Evolutionary conservation across 2,113 vertebrate genomes (phyloP).

Genomic region (Tragelaphus strepsiceros): DNA sequence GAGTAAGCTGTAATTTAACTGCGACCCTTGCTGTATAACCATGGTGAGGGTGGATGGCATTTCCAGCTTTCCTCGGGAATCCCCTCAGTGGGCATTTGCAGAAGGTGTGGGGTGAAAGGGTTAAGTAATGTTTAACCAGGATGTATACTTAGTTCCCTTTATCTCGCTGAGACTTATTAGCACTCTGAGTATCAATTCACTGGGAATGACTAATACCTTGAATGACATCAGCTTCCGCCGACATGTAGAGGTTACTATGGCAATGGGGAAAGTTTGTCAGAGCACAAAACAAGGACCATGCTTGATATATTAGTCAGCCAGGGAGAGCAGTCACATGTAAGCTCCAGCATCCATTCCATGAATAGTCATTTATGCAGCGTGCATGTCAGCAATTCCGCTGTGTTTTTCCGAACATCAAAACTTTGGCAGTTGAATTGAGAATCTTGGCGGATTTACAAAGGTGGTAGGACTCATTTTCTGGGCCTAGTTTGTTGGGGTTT

Average conservation of each 20-base stretch:
- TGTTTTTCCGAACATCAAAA: slow-evolving; percentile 76
- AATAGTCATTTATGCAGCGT: slow-evolving; percentile 74
- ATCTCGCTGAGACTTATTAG: slow-evolving; percentile 84
- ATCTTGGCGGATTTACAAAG: slow-evolving; percentile 79
- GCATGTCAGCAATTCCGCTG: slow-evolving; percentile 74
- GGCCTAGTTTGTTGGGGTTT: background rate
- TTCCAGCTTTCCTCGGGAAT: background rate
- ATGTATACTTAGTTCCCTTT: slow-evolving; percentile 83
- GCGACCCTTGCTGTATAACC: background rate
- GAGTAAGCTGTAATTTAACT: background rate
- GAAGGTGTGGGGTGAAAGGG: slow-evolving; percentile 52
- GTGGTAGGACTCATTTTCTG: slow-evolving; percentile 73
- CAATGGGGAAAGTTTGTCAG: slow-evolving; percentile 87
- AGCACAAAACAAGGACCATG: slow-evolving; percentile 81
- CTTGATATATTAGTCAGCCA: slow-evolving; percentile 85
- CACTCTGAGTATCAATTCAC: slow-evolving; percentile 83
- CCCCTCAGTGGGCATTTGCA: background rate
- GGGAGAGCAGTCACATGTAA: slow-evolving; percentile 73
- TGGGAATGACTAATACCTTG: slow-evolving; percentile 81
- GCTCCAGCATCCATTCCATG: slow-evolving; percentile 73
- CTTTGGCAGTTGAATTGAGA: slow-evolving; percentile 75
- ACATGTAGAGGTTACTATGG: slow-evolving; percentile 91
- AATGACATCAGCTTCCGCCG: slow-evolving; percentile 94
- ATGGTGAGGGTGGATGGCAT: background rate
- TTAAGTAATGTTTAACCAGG: slow-evolving; percentile 79